Percentiles rank a stretch among this genome's conserved stretches.
These are phyloP conservation scores for Urocolius indicus DNA, from an alignment of 2,113 vertebrate genomes.

Conservation along the genomic window DNA sequence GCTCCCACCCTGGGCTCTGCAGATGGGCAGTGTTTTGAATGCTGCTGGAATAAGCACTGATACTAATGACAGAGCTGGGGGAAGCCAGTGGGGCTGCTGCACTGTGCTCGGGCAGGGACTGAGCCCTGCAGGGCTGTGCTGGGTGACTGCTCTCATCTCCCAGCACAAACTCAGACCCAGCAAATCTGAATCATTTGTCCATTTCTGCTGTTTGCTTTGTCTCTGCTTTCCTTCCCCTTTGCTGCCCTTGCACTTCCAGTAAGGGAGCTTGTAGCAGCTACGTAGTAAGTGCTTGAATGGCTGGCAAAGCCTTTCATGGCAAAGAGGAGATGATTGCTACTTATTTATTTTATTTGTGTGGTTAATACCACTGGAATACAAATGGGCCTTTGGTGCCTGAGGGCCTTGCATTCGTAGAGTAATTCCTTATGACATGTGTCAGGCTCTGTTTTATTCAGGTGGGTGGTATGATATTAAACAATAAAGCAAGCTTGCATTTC, in stretches of 20 bases:
- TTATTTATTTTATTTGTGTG: slow-evolving; percentile 62
- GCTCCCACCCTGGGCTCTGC: not conserved
- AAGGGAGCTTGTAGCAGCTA: not conserved
- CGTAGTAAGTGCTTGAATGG: not conserved
- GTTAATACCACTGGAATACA: slow-evolving; percentile 51
- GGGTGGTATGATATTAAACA: slow-evolving; percentile 59
- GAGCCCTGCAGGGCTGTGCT: not conserved
- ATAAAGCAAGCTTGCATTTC: slow-evolving; percentile 57
- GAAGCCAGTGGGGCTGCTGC: not conserved
- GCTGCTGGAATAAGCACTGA: not conserved
- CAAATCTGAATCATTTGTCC: not conserved
- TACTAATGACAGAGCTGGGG: not conserved
- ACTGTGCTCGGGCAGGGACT: not conserved
- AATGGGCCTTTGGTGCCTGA: slow-evolving; percentile 38
- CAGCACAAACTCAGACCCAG: not conserved
- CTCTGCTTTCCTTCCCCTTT: slow-evolving; percentile 13
- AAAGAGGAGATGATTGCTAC: slow-evolving; percentile 20
- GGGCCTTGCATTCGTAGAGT: slow-evolving; percentile 42
- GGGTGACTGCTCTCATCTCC: not conserved
- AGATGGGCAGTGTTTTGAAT: not conserved
- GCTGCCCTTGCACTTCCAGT: slow-evolving; percentile 25
- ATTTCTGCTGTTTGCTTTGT: not conserved
- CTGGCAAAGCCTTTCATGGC: slow-evolving; percentile 51
- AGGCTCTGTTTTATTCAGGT: slow-evolving; percentile 70
- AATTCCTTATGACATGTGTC: slow-evolving; percentile 72